These are phyloP conservation scores for Microhierax caerulescens DNA, from an alignment of 2,797 vertebrate genomes.

Conservation along the genomic window DNA sequence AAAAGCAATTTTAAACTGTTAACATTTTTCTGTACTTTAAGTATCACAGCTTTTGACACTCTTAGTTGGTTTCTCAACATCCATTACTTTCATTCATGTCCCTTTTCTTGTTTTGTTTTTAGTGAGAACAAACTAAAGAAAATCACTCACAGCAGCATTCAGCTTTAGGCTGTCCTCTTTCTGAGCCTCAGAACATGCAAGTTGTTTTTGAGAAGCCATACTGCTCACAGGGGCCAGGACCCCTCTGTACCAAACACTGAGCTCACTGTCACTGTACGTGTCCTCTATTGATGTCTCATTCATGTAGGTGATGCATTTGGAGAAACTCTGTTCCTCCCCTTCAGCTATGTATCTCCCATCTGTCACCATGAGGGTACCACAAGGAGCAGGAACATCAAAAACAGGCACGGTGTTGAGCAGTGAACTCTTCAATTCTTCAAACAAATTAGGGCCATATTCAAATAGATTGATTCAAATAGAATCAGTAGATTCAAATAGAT, in stretches of 20 bases:
- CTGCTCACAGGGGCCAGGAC: accelerated
- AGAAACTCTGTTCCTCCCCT: not conserved
- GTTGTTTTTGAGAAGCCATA: not conserved
- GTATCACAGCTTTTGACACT: not conserved
- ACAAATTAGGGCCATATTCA: not conserved
- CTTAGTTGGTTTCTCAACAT: not conserved
- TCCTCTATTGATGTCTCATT: not conserved
- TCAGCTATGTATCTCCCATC: accelerated
- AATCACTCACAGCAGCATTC: not conserved
- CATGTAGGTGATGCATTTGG: not conserved
- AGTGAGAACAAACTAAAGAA: not conserved
- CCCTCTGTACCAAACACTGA: accelerated
- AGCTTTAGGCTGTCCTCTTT: not conserved
- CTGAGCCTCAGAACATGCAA: not conserved
- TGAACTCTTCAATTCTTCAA: not conserved
- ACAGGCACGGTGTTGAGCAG: accelerated
- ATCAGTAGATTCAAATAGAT: not conserved
- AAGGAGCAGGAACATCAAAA: not conserved
- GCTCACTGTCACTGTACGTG: not conserved
- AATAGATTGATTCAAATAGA: too few relatives aligned
- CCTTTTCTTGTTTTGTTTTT: not conserved
- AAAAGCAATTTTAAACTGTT: not conserved
- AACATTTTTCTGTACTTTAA: not conserved
- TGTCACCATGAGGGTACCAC: not conserved
- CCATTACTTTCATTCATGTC: not conserved